These are phyloP conservation scores for Anthoptus insignis DNA, from an alignment of 2,888 invertebrate genomes.

Conservation along the genomic window DNA sequence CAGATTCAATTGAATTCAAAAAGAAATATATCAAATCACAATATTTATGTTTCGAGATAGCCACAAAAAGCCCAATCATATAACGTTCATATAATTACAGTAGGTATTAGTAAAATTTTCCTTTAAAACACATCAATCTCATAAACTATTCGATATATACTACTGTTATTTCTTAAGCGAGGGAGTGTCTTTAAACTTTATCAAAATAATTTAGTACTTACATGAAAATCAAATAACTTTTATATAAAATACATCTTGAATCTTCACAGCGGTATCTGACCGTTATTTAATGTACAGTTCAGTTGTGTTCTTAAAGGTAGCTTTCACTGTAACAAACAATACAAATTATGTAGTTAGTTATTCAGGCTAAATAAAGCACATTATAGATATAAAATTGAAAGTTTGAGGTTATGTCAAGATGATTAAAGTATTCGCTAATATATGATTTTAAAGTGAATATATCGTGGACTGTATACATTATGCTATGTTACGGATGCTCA, in stretches of 20 bases:
- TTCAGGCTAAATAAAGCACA: too few relatives aligned
- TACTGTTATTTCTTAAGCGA: slow-evolving; percentile 74
- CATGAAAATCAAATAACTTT: slow-evolving; percentile 67
- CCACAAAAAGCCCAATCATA: slow-evolving; percentile 67
- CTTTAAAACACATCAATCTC: slow-evolving; percentile 73
- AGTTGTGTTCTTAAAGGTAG: slow-evolving; percentile 21
- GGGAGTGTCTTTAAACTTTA: slow-evolving; percentile 80
- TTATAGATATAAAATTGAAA: too few relatives aligned
- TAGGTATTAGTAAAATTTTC: slow-evolving; percentile 60
- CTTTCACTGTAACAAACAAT: slow-evolving; percentile 67
- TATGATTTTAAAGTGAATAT: too few relatives aligned
- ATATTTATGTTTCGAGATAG: slow-evolving; percentile 16
- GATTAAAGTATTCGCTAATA: too few relatives aligned
- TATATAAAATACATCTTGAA: slow-evolving; percentile 77
- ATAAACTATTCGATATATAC: slow-evolving; percentile 67
- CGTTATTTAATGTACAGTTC: slow-evolving; percentile 61
- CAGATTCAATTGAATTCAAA: too few relatives aligned
- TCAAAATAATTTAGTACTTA: slow-evolving; percentile 86
- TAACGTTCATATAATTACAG: slow-evolving; percentile 54
- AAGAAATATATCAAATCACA: too few relatives aligned
- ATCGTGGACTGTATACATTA: too few relatives aligned
- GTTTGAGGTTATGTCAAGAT: too few relatives aligned
- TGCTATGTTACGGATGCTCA: too few relatives aligned
- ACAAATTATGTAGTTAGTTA: too few relatives aligned
- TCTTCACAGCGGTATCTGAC: slow-evolving; percentile 76